Percentiles rank a stretch among this genome's conserved stretches.
phyloP scores from a whole-genome alignment of 2,797 vertebrate genomes.

The Adelosebastes latens region DNA sequence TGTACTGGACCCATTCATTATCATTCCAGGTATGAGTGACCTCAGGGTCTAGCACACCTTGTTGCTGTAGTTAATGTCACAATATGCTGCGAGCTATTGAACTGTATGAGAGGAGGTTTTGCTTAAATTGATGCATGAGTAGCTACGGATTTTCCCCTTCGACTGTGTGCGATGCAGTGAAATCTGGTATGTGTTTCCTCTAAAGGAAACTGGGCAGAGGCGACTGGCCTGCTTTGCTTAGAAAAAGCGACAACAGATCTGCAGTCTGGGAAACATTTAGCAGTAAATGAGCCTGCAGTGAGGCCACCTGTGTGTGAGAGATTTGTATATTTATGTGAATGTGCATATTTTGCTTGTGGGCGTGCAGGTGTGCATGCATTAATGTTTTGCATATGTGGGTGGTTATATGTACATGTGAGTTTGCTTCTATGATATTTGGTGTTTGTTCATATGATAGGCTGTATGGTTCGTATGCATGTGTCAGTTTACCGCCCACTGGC shows the following conservation, averaged over 20 bases:
- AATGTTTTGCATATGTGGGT: background rate
- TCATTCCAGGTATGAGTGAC: background rate
- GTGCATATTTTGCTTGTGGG: background rate
- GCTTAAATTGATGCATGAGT: background rate
- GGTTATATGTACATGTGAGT: background rate
- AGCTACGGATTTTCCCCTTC: background rate
- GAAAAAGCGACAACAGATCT: background rate
- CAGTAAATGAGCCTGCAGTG: background rate
- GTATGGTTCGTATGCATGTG: background rate
- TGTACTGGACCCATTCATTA: slow-evolving; percentile 17
- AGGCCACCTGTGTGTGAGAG: background rate
- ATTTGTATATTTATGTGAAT: background rate
- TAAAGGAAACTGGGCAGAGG: slow-evolving; percentile 49
- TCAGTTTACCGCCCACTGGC: background rate
- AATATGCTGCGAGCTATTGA: background rate
- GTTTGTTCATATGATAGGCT: background rate
- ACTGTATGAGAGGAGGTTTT: background rate
- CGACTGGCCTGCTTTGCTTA: background rate
- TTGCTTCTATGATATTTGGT: background rate
- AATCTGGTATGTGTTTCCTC: slow-evolving; percentile 19
- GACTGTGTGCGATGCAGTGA: background rate
- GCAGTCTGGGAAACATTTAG: slow-evolving; percentile 23
- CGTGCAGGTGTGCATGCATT: background rate
- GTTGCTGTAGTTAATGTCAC: background rate
- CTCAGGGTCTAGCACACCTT: background rate